Conservation (phyloP, 2,797 vertebrate genomes). For the Halcyon leucocephala region DNA sequence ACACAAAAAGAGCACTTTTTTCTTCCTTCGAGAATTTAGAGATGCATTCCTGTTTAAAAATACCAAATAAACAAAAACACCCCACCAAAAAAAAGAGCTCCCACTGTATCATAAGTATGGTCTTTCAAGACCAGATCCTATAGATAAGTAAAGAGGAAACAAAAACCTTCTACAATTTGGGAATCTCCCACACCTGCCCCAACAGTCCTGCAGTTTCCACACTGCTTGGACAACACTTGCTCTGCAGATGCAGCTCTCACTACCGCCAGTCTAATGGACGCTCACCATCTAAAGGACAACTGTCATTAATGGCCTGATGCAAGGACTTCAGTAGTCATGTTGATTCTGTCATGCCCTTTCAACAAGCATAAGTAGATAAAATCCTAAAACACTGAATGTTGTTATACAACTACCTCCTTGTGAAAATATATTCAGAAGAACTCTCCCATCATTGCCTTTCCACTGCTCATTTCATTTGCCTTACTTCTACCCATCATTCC, state of each 20-base stretch:
- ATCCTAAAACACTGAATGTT: not conserved
- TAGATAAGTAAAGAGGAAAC: not conserved
- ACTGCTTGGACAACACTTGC: not conserved
- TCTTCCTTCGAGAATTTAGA: not conserved
- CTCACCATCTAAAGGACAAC: not conserved
- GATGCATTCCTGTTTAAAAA: not conserved
- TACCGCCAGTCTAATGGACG: fast-evolving
- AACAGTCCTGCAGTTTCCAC: not conserved
- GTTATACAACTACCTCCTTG: not conserved
- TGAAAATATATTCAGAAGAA: not conserved
- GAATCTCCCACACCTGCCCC: not conserved
- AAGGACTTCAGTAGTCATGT: not conserved
- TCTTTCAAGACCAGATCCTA: not conserved
- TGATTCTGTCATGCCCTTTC: not conserved
- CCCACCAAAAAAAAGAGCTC: not conserved
- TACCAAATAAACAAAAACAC: not conserved
- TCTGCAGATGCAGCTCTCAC: not conserved
- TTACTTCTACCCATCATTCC: not conserved
- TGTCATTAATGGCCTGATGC: not conserved
- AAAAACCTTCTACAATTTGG: not conserved
- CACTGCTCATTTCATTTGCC: not conserved
- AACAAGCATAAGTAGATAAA: not conserved
- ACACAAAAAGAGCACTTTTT: not conserved
- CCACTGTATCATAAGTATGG: not conserved
- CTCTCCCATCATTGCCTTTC: not conserved